These are phyloP conservation scores for Poecilia wingei DNA, from an alignment of 2,797 vertebrate genomes.

Conservation along the genomic window DNA sequence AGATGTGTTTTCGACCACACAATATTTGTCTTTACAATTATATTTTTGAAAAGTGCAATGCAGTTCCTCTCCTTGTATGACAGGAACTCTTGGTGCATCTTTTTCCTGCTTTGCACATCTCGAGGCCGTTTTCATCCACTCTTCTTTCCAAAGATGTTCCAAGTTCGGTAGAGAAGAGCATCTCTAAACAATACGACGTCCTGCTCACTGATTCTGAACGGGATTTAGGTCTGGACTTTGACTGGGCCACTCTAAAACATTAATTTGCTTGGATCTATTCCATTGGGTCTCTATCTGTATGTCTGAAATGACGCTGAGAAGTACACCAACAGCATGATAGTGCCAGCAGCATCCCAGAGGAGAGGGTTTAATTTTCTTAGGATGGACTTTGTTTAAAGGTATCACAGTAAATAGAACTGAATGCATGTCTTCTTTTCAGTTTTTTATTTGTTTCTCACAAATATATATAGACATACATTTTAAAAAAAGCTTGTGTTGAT, in stretches of 20 bases:
- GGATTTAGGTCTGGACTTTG: not conserved
- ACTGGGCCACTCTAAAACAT: not conserved
- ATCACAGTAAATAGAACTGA: not conserved
- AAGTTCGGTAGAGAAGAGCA: not conserved
- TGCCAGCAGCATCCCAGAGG: not conserved
- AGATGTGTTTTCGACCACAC: not conserved
- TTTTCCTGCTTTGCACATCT: not conserved
- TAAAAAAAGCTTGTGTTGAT: not conserved
- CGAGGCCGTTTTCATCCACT: not conserved
- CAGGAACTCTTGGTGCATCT: not conserved
- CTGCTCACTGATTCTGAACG: not conserved
- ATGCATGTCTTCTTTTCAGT: not conserved
- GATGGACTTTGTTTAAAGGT: not conserved
- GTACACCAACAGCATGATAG: not conserved
- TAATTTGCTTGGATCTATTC: not conserved
- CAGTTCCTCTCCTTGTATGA: not conserved
- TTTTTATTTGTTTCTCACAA: not conserved
- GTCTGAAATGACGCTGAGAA: not conserved
- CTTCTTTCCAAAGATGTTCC: not conserved
- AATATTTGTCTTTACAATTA: not conserved
- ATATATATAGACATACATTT: not conserved
- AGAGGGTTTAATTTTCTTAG: not conserved
- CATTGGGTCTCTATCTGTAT: not conserved
- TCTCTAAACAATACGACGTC: not conserved
- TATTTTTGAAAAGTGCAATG: not conserved